These are phyloP conservation scores for Catotricha subobsoleta DNA, from an alignment of 2,888 invertebrate species.

Conservation along the genomic window DNA sequence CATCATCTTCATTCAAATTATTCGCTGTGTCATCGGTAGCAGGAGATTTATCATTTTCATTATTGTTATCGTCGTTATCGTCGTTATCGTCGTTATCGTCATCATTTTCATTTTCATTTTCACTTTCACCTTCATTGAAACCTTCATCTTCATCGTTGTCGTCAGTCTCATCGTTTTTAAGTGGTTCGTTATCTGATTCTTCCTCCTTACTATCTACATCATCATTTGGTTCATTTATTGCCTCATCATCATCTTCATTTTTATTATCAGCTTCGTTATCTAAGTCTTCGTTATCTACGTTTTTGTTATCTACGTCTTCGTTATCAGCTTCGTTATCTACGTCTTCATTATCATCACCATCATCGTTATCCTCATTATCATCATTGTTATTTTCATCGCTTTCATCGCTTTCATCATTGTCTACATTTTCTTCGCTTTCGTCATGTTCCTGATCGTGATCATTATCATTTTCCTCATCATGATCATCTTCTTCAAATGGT, in stretches of 20 bases:
- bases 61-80: conserved; percentile 14
- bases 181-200: conserved; percentile 18
- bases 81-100: conserved; percentile 18
- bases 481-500: conserved; percentile 15
- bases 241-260: conserved; percentile 31
- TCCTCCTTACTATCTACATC: conserved; percentile 23
- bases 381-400: conserved; percentile 20
- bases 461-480: conserved; percentile 23
- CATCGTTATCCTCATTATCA: conserved; percentile 9
- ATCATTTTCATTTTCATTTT: conserved; percentile 14
- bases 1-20: conserved; percentile 19
- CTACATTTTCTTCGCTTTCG: conserved; percentile 24
- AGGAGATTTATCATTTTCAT: conserved; percentile 9
- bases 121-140: conserved; percentile 13
- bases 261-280: conserved; percentile 25
- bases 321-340: conserved; percentile 18
- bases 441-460: conserved; percentile 26
- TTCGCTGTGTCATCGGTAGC: conserved; percentile 9
- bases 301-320: conserved; percentile 17
- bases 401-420: conserved; percentile 19
- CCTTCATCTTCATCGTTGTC: conserved; percentile 16
- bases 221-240: conserved; percentile 31
- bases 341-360: conserved; percentile 17
- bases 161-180: conserved; percentile 20
- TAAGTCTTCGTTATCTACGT: conserved; percentile 17